Base-by-base conservation (phyloP, 2,797 vertebrate species). In the Anisognathus igniventris region DNA sequence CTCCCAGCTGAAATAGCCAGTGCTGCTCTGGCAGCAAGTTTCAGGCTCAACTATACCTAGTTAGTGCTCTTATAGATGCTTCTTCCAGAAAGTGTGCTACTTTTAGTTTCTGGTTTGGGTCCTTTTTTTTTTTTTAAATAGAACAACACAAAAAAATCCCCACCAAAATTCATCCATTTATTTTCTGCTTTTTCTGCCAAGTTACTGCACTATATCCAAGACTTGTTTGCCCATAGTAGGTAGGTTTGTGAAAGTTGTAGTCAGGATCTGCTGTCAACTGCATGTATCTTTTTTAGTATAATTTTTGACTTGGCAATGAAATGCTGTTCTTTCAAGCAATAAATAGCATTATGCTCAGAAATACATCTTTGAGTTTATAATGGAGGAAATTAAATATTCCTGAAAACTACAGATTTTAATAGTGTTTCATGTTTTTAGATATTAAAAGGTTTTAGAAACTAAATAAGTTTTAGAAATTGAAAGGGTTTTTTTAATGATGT, bases 281-380 rank as follows among this genome's bases (percentile, higher is more conserved):
- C 7, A 2, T 86, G 10, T 65, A 16, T 93, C n/a, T 88, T 70
- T 82, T 73, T 94, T 39, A 45, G 81, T 67, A 13, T 25, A 23
- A 13, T 53, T 92, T 88, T 83, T 93, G 67, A 74, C 68, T 88
- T 86, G 90, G 57, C 57, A 93, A 68, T 88, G 78, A 83, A 93
- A 71, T 80, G 17, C 88, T 64, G 14, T 74, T 88, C 48, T 86
- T 90, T 90, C 33, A 61, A 83, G 57, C 19, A 83, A 74, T 91
- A 93, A 83, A 79, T 86, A 88, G 68, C 39, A n/a, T 70, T 86
- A 39, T 60, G 30, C 5, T 44, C 33, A 83, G 68, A 82, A 83
- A 51, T 64, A 3, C 30, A 10, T 90, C 7, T 78, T 77, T 56
- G 31, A 10, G 4, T 50, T 79, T 87, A 25, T 80, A 85, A 70